These are phyloP conservation scores for Otocyon megalotis DNA, from an alignment of 2,113 vertebrate species.

Conservation along the genomic window DNA sequence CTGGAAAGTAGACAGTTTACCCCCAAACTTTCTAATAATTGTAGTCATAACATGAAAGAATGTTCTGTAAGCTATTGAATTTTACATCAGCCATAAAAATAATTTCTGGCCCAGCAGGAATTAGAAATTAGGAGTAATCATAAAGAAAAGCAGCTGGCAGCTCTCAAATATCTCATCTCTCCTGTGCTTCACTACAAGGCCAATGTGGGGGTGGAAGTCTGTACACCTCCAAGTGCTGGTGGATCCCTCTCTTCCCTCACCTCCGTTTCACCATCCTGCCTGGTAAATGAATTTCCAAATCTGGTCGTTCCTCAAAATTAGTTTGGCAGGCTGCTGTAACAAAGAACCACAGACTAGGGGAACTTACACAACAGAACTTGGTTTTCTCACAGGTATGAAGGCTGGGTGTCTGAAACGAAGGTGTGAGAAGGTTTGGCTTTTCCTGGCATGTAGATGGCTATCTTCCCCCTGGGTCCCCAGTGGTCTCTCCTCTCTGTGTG, in stretches of 20 bases:
- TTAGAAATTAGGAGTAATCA: not conserved
- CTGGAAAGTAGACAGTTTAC: not conserved
- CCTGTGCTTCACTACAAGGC: not conserved
- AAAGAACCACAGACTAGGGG: no score
- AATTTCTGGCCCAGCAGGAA: not conserved
- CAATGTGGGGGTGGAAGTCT: not conserved
- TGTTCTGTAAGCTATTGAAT: not conserved
- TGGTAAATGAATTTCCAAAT: not conserved
- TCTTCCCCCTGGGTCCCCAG: not conserved
- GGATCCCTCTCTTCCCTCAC: no score
- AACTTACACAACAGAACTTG: not conserved
- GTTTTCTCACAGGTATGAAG: not conserved
- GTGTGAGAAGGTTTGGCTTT: not conserved
- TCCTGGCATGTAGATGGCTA: not conserved
- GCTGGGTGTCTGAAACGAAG: not conserved
- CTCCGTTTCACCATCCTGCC: not conserved
- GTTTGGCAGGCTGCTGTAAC: not conserved
- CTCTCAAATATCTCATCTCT: not conserved
- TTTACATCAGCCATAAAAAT: constrained; percentile 8
- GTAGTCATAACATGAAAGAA: not conserved
- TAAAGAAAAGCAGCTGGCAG: not conserved
- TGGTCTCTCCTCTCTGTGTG: not conserved
- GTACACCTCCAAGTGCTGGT: no score
- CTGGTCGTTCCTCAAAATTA: not conserved
- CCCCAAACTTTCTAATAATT: not conserved